Evolutionary conservation across 1,140 invertebrate genomes (phyloP).

Genomic region (Adelges cooleyi): DNA sequence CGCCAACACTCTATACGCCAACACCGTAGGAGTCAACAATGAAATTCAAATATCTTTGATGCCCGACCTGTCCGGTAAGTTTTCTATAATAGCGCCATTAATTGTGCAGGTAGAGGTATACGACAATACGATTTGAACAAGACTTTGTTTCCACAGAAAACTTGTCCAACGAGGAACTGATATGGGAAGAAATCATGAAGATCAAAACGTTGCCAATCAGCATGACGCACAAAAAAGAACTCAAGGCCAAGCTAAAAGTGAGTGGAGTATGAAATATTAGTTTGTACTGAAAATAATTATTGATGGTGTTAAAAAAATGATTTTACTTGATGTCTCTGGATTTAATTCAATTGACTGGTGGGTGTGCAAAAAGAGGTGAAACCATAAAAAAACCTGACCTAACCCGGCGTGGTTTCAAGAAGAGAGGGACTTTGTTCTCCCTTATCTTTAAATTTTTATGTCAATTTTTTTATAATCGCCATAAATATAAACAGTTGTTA

Average conservation of each 20-base stretch:
- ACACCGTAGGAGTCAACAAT: slow-evolving; percentile 40
- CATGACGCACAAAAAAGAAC: slow-evolving; percentile 66
- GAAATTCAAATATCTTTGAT: slow-evolving; percentile 62
- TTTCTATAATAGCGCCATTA: background rate
- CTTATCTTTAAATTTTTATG: too few species aligned
- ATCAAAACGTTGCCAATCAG: slow-evolving; percentile 70
- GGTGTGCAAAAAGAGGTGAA: too few species aligned
- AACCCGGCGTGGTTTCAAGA: too few species aligned
- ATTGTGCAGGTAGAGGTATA: background rate
- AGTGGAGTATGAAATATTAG: too few species aligned
- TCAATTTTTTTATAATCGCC: too few species aligned
- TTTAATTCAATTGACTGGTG: too few species aligned
- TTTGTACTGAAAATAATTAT: too few species aligned
- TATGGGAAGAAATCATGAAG: slow-evolving; percentile 75
- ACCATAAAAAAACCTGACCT: background rate
- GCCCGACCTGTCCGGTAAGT: slow-evolving; percentile 54
- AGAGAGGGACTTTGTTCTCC: too few species aligned
- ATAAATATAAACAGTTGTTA: too few species aligned
- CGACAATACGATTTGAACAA: background rate
- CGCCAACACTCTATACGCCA: slow-evolving; percentile 31
- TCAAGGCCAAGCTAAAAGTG: slow-evolving; percentile 66
- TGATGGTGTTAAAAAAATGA: too few species aligned
- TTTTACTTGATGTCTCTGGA: too few species aligned
- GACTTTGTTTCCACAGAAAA: slow-evolving; percentile 44
- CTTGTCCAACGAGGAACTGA: slow-evolving; percentile 66